Base-by-base conservation (phyloP, 1,140 invertebrate species). In the Whitmania pigra region DNA sequence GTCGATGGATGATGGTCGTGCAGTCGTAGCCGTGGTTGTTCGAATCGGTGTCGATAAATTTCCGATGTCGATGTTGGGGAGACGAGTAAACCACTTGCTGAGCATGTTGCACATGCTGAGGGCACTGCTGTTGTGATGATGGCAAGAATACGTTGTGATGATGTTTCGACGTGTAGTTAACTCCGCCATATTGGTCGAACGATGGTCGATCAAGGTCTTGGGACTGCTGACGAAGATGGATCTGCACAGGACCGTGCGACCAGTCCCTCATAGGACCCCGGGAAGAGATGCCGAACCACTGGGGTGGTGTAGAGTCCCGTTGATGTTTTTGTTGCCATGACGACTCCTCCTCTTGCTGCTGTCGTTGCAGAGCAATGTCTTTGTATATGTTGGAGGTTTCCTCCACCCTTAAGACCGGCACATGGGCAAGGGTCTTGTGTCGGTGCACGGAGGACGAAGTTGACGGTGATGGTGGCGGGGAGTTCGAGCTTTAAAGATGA, bases 371-470 rank as follows among this genome's bases (percentile, higher is more conserved):
- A 7, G 22, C 57, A 25, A 31, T 31, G 11, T 63, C 57, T 63
- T 63, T 63, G 57, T 63, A 63, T 25, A 63, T 63, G 57, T 63
- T 63, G 57, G 57, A 63, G 29, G 57, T 25, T 63, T 63, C 57
- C 18, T 7, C 29, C 6, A 63, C 22, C 18, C 29, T 63, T 20
- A 63, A 63, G 9, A 31, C 29, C 11, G 57, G 57, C 5, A 31
- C 29, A 25, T 63, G 43, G 43, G 43, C 43, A 11, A 49, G 43
- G 43, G 43, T 63, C 57, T 25, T 63, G 15, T 63, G 57, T 18
- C 22, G 57, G 22, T 63, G 57, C 29, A 63, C 15, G 20, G 22
- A n/a, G 1, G 29, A 25, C 57, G 15, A 18, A n/a, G 57, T 13
- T 17, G 22, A 63, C 9, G 43, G 5, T 43, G 13, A 49, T 17